These are phyloP conservation scores for Cuniculus paca DNA, from an alignment of 2,797 vertebrate species.

Conservation along the genomic window DNA sequence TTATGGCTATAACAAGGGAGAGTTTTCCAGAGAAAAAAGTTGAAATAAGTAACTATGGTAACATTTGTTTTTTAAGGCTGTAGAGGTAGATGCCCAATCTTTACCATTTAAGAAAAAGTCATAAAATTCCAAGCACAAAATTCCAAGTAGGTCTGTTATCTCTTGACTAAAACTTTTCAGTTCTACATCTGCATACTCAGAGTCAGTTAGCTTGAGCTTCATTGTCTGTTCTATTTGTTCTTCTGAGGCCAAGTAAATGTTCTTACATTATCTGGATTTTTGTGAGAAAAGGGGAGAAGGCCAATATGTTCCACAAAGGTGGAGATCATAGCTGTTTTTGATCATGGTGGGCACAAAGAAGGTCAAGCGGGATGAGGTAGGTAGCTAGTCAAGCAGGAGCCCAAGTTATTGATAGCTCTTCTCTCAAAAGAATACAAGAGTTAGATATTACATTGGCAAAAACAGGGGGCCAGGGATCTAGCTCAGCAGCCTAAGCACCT, in stretches of 20 bases:
- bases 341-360: neutral
- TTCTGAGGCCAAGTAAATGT: neutral
- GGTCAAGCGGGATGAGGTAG: neutral
- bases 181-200: neutral
- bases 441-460: neutral
- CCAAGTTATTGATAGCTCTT: neutral
- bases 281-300: neutral
- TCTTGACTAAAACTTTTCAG: neutral
- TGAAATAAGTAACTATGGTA: neutral
- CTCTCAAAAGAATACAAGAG: neutral
- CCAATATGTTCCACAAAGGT: neutral
- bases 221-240: neutral
- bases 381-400: neutral
- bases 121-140: neutral
- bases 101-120: neutral
- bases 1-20: no score
- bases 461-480: no score
- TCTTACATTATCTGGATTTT: neutral
- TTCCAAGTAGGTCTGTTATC: neutral
- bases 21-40: no score
- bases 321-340: neutral
- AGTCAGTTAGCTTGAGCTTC: neutral
- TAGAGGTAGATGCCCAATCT: neutral
- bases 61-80: neutral
- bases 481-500: no score